Evolutionary conservation across 2,888 invertebrate species (phyloP).

Genomic region (Himalopsyche japonica): DNA sequence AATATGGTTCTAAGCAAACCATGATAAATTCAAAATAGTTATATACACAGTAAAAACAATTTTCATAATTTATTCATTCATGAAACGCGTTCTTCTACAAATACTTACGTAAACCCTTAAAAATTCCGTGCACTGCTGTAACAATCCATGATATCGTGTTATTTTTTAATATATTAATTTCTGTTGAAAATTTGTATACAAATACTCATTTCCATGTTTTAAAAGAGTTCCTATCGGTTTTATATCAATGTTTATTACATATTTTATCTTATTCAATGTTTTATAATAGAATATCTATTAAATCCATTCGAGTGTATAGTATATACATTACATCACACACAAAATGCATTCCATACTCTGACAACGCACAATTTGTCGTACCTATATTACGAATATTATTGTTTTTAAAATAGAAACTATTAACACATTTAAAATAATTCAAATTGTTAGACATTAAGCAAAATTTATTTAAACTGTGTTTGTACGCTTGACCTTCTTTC

Average conservation of each 20-base stretch:
- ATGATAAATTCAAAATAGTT: not conserved
- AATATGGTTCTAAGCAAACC: not conserved
- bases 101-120: not conserved
- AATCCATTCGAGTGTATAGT: not conserved
- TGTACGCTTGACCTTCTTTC: not conserved
- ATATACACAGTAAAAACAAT: too few species aligned
- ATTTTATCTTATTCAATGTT: not conserved
- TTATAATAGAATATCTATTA: not conserved
- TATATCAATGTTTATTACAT: not conserved
- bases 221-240: not conserved
- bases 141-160: not conserved
- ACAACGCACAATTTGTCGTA: not conserved
- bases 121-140: not conserved
- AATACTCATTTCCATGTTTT: not conserved
- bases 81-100: not conserved
- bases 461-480: not conserved
- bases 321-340: not conserved
- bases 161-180: not conserved
- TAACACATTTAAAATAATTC: not conserved
- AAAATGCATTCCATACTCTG: not conserved
- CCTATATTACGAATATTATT: not conserved
- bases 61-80: not conserved
- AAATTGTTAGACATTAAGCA: not conserved
- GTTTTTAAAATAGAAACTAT: not conserved
- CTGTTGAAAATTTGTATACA: not conserved